Evolutionary conservation across 1,140 invertebrate species (phyloP), one percentile per base, ranked within the genome.

Genomic region (Oryctes rhinoceros): DNA sequence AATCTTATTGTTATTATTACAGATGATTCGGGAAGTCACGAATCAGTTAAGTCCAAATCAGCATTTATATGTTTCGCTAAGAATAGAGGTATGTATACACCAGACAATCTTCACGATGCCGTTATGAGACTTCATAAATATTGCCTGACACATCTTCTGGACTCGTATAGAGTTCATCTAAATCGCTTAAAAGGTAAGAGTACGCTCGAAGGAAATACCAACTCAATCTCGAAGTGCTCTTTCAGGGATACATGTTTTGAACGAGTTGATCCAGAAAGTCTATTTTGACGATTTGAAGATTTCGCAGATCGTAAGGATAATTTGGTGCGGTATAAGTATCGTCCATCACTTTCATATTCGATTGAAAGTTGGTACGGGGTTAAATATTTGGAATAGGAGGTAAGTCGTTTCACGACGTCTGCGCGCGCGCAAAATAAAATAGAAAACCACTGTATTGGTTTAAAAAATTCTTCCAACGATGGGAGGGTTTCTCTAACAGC

Each of bases 261-360:
- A 84, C 37, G 83, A 84, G 37, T 59, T 84, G 37, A 79, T 84
- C 37, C 47, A 18, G 11, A 83, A 82, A 81, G 75, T 76, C 6
- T 39, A 83, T 49, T 62, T 80, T 53, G 47, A n/a, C 15, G 81
- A 81, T 48, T 59, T 84, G 53, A 80, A 79, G 13, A 78, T 81
- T 9, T 62, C 80, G n/a, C 83, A 84, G 37, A 80, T 84, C n/a
- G 83, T 84, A 35, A 82, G 83, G 49, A 65, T 84, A 18, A 78
- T 83, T 24, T 85, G 84, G 84, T 82, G 82, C 80, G 65, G 80
- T 30, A 82, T 85, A 76, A 85, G 84, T 59, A 84, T 83, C 37
- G 81, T 85, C 4, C 84, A 85, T 59, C 84, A 85, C 76, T 85
- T 85, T 77, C 84, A 84, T 65, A 76, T 84, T n/a, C 71, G 83